Evolutionary conservation across 2,888 invertebrate species (phyloP).

Genomic region (Heliconius sara): DNA sequence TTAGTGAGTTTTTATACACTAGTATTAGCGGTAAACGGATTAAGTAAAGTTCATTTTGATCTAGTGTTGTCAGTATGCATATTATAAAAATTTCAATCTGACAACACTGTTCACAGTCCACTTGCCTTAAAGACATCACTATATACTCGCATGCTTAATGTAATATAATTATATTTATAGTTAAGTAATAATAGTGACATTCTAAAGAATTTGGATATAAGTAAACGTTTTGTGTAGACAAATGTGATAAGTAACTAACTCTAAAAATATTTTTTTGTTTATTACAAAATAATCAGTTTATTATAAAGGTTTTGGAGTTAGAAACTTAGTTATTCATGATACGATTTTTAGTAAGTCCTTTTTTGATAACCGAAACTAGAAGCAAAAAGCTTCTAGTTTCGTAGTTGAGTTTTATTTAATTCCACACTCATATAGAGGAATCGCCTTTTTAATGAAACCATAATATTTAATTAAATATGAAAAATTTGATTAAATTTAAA

Average conservation of each 20-base stretch:
- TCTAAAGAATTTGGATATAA: slow-evolving; percentile 15
- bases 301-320: slow-evolving; percentile 11
- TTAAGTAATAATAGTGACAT: slow-evolving; percentile 24
- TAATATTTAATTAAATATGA: background rate
- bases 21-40: slow-evolving; percentile 15
- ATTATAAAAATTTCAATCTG: background rate
- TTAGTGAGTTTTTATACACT: slow-evolving; percentile 33
- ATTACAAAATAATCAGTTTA: background rate
- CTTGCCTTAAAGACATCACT: slow-evolving; percentile 70
- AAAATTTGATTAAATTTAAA: background rate
- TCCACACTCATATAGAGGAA: slow-evolving; percentile 21
- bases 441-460: background rate
- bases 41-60: slow-evolving; percentile 32
- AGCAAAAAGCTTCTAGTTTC: slow-evolving; percentile 17
- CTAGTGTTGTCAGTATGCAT: slow-evolving; percentile 16
- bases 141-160: slow-evolving; percentile 69
- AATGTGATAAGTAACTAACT: slow-evolving; percentile 28
- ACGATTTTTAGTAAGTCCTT: slow-evolving; percentile 18
- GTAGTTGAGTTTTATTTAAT: slow-evolving; percentile 25
- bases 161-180: slow-evolving; percentile 45
- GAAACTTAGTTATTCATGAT: slow-evolving; percentile 19
- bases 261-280: slow-evolving; percentile 5
- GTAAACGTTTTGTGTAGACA: slow-evolving; percentile 16
- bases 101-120: slow-evolving; percentile 42
- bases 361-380: background rate